Conservation (phyloP, 2,888 invertebrate species). For the Philonicus albiceps region DNA sequence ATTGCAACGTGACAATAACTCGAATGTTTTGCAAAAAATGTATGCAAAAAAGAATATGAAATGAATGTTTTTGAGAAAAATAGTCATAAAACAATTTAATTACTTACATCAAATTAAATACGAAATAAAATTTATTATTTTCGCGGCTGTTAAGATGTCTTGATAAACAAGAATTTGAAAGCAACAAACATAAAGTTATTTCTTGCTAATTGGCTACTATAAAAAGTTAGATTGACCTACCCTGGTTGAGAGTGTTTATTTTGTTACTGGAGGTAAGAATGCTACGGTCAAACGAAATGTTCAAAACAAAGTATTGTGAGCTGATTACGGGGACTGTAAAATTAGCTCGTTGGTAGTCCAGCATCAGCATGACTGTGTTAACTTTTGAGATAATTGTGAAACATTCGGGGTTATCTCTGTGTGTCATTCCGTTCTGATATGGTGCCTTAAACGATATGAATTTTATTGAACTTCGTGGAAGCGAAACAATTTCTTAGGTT, state of each 20-base stretch:
- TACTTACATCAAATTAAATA: background rate
- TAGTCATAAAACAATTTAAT: background rate
- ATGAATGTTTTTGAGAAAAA: background rate
- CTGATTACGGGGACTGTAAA: background rate
- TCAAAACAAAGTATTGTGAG: background rate
- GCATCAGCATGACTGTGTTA: background rate
- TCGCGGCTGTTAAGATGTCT: background rate
- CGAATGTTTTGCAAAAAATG: background rate
- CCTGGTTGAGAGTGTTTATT: background rate
- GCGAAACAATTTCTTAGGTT: background rate
- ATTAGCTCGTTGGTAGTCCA: background rate
- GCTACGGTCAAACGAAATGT: background rate
- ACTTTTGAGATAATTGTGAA: background rate
- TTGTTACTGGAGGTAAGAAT: background rate
- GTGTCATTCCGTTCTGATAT: conserved; percentile 9
- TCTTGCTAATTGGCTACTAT: background rate
- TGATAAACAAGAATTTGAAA: background rate
- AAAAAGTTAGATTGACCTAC: background rate
- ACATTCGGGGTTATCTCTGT: background rate
- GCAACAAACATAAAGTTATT: background rate
- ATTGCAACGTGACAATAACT: background rate
- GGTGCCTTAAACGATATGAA: background rate
- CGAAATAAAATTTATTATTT: background rate
- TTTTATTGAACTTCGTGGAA: background rate
- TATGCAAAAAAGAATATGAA: background rate